A percentile compares a stretch with the other conserved stretches of the same genome.
phyloP scores from a whole-genome alignment of 2,113 vertebrate genomes.

The Lophochroa leadbeateri region DNA sequence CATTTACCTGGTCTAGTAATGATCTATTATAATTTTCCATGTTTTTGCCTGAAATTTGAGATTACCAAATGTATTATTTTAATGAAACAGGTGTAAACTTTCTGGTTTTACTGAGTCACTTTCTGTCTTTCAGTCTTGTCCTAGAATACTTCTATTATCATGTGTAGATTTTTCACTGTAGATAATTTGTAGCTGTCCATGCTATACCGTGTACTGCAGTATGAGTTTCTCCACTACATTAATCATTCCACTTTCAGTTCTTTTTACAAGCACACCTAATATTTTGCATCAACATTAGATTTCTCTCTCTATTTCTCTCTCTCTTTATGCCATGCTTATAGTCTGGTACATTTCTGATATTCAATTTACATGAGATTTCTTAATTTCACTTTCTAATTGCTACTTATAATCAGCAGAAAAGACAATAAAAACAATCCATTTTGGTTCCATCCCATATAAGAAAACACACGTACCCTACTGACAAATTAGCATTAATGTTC shows the following conservation, averaged over 20 bases:
- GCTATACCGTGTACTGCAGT: neutral
- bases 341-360: neutral
- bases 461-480: neutral
- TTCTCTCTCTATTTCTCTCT: neutral
- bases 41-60: neutral
- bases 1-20: neutral
- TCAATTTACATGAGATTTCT: neutral
- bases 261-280: neutral
- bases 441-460: neutral
- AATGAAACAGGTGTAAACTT: neutral
- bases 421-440: neutral
- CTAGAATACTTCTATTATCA: neutral
- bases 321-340: neutral
- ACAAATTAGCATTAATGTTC: neutral
- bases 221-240: neutral
- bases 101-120: neutral
- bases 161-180: neutral
- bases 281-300: neutral
- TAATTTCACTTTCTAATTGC: neutral
- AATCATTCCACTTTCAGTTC: neutral
- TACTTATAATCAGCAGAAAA: neutral
- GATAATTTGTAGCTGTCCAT: neutral
- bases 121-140: neutral
- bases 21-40: neutral
- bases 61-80: neutral